Conservation (phyloP, 2,113 vertebrate genomes). For the Pygoscelis antarcticus region DNA sequence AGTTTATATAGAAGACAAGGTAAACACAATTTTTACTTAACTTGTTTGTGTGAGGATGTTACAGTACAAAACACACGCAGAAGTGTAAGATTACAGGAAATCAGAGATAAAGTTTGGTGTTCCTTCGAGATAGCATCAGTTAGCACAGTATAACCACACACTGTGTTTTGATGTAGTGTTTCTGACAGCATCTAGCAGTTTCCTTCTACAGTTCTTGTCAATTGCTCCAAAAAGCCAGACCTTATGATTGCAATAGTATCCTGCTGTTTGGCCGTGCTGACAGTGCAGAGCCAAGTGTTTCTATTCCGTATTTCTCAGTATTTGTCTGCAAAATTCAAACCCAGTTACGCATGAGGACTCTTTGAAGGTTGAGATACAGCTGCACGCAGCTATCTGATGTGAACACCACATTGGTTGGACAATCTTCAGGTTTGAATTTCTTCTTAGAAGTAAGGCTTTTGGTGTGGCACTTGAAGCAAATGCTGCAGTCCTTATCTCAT, state of each 20-base stretch:
- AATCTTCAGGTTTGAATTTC: background rate
- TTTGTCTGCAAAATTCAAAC: background rate
- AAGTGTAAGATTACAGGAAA: constrained; percentile 16
- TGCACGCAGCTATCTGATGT: background rate
- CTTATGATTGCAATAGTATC: fast-evolving
- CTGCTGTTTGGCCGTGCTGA: background rate
- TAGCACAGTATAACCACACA: background rate
- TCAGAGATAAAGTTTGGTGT: background rate
- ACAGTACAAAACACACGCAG: background rate
- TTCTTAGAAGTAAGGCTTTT: background rate
- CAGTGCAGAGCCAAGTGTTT: background rate
- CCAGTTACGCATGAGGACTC: background rate
- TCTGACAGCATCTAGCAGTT: background rate
- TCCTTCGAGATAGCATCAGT: constrained; percentile 36
- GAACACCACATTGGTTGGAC: background rate
- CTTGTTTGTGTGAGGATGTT: background rate
- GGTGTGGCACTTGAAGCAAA: background rate
- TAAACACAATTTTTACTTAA: background rate
- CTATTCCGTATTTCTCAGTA: background rate
- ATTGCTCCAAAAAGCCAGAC: background rate
- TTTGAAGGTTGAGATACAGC: background rate
- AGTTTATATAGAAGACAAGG: background rate
- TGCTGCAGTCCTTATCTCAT: background rate
- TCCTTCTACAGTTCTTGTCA: background rate
- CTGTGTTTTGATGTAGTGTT: background rate